Evolutionary conservation across 2,797 vertebrate species (phyloP).

Genomic region (Gambusia yucatana): DNA sequence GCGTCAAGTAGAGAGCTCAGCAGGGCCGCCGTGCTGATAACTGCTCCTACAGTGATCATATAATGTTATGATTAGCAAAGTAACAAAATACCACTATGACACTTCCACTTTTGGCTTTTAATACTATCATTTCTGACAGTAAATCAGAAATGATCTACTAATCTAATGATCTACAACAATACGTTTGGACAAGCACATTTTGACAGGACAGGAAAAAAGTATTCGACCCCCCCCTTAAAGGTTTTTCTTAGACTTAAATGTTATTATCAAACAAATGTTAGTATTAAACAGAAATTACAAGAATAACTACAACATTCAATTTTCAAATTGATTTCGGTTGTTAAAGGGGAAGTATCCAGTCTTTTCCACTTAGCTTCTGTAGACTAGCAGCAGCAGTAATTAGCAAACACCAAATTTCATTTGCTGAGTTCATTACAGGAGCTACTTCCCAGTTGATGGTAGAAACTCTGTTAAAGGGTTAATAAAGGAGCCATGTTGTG

Average conservation of each 20-base stretch:
- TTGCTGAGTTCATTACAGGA: too few relatives aligned
- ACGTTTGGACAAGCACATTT: not conserved
- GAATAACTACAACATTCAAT: not conserved
- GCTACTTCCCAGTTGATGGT: too few relatives aligned
- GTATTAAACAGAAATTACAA: not conserved
- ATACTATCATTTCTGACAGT: not conserved
- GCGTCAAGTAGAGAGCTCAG: constrained; percentile 23
- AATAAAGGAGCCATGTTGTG: too few relatives aligned
- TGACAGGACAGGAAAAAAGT: not conserved
- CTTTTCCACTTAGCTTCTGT: too few relatives aligned
- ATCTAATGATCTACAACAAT: not conserved
- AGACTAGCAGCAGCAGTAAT: too few relatives aligned
- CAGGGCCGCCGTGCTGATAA: constrained; percentile 24
- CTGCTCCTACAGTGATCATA: constrained; percentile 43
- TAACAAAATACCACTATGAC: not conserved
- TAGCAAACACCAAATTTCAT: too few relatives aligned
- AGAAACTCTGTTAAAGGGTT: too few relatives aligned
- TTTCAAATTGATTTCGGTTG: not conserved
- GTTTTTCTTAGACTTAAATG: not conserved
- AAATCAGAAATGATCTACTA: not conserved
- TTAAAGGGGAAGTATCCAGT: not conserved
- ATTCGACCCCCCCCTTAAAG: not conserved
- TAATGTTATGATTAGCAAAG: constrained; percentile 41
- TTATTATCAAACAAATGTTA: not conserved
- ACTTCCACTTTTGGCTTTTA: not conserved